Evolutionary conservation across 2,113 vertebrate genomes (phyloP).

Genomic region (Tragelaphus scriptus): DNA sequence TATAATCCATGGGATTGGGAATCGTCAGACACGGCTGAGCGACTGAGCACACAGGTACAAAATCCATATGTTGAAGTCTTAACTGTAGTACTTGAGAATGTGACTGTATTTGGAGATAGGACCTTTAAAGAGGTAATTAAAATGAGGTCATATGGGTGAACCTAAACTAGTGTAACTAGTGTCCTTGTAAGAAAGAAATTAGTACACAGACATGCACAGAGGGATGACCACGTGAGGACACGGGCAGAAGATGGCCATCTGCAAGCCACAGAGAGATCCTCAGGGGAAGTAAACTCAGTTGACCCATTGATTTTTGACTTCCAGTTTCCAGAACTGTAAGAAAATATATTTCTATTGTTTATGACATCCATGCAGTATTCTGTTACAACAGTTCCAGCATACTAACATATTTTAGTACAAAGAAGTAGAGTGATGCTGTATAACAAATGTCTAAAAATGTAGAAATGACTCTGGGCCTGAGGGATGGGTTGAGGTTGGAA

Average conservation of each 20-base stretch:
- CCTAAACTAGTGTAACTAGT: neutral
- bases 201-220: neutral
- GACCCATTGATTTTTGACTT: neutral
- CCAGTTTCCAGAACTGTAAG: neutral
- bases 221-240: neutral
- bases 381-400: accelerated
- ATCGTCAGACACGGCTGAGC: neutral
- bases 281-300: too few species aligned
- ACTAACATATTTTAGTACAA: neutral
- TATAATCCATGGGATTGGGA: neutral
- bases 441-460: neutral
- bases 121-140: neutral
- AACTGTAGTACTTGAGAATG: neutral
- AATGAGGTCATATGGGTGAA: neutral
- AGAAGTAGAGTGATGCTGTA: neutral
- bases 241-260: neutral
- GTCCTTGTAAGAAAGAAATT: neutral
- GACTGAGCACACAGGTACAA: neutral
- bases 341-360: neutral
- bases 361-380: neutral
- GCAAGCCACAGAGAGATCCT: neutral
- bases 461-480: neutral
- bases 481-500: neutral
- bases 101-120: neutral
- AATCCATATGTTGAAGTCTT: neutral